These are phyloP conservation scores for Thereva unica DNA, from an alignment of 2,888 invertebrate species.

Conservation along the genomic window DNA sequence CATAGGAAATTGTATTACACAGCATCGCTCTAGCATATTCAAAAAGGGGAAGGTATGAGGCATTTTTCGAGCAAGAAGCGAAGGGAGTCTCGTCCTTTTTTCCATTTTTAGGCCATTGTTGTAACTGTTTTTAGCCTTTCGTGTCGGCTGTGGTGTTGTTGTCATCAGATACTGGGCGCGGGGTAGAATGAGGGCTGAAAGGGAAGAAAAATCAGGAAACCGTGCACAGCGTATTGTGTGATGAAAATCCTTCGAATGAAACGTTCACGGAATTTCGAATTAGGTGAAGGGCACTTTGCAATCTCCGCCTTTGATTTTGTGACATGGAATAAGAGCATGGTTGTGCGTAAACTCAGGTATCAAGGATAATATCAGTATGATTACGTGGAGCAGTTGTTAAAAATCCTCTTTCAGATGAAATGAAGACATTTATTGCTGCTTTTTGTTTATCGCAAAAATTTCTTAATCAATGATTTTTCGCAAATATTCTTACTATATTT, in stretches of 20 bases:
- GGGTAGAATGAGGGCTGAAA: constrained; percentile 9
- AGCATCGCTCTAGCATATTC: constrained; percentile 37
- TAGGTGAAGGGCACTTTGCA: constrained; percentile 22
- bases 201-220: constrained; percentile 32
- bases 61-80: constrained; percentile 25
- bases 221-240: constrained; percentile 32
- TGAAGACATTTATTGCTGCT: too few relatives aligned
- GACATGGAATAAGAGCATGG: too few relatives aligned
- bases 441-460: too few relatives aligned
- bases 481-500: too few relatives aligned
- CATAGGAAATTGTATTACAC: constrained; percentile 48
- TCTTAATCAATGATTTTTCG: too few relatives aligned
- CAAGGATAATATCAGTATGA: too few relatives aligned
- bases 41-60: constrained; percentile 32
- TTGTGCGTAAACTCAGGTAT: too few relatives aligned
- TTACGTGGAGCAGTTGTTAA: too few relatives aligned
- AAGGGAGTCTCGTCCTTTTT: constrained; percentile 23
- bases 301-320: constrained; percentile 22
- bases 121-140: constrained; percentile 26
- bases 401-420: too few relatives aligned
- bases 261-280: constrained; percentile 29
- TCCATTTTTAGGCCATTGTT: constrained; percentile 5
- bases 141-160: constrained; percentile 28
- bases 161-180: constrained; percentile 16
- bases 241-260: constrained; percentile 36